A percentile compares a stretch with the other conserved stretches of the same genome.
phyloP scores from a whole-genome alignment of 2,797 vertebrate species.

The Danio albolineatus region DNA sequence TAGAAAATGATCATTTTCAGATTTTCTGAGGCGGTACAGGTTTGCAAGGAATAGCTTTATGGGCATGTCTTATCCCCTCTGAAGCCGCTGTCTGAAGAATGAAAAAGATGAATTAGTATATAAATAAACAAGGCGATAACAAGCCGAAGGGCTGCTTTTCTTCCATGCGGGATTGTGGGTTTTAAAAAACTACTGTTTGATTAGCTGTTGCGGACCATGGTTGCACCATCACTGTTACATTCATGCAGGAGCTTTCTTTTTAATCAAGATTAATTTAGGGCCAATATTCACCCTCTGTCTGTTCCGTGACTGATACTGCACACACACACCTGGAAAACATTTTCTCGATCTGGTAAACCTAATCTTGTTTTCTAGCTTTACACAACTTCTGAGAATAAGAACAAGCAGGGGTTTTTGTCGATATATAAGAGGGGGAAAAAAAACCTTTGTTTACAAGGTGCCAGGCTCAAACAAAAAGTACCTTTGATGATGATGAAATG shows the following conservation, averaged over 20 bases:
- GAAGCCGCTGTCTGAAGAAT: constrained; percentile 18
- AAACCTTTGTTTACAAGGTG: neutral
- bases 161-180: neutral
- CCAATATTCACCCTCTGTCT: neutral
- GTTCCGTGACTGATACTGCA: neutral
- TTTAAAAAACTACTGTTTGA: neutral
- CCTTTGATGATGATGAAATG: constrained; percentile 3
- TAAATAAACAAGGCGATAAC: constrained; percentile 15
- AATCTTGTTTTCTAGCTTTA: neutral
- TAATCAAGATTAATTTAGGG: neutral
- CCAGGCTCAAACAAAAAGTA: neutral
- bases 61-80: constrained; percentile 34
- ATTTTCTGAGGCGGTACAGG: constrained; percentile 43
- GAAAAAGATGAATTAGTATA: constrained; percentile 9
- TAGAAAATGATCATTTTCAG: constrained; percentile 52
- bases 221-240: neutral
- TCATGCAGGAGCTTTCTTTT: neutral
- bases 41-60: constrained; percentile 21
- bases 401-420: neutral
- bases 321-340: too few species aligned
- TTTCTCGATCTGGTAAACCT: neutral
- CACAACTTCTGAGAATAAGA: neutral
- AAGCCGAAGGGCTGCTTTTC: constrained; percentile 10
- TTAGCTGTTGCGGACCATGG: neutral
- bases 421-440: neutral